Evolutionary conservation across 2,113 vertebrate genomes (phyloP), one percentile per base, ranked within the genome.

Genomic region (Catharus bicknelli): DNA sequence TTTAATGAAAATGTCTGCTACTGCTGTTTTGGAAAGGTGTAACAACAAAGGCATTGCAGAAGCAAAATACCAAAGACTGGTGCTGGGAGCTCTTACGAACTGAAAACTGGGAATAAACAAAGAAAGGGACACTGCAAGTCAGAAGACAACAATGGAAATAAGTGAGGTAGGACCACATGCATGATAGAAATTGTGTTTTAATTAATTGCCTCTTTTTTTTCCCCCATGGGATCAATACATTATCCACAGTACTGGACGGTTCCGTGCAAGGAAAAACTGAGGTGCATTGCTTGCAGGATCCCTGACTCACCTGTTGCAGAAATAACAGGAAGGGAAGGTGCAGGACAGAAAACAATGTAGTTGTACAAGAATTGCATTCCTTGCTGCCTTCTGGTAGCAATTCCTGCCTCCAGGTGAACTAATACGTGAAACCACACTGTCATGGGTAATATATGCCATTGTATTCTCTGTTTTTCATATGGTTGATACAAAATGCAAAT

Each of bases 261-360:
- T 18, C 8, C 0, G 0, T 4, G 2, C 19, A 26, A 13, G 42
- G 11, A 53, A 70, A 83, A 69, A 74, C 5, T 3, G 42, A 72
- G n/a, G 27, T 29, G 5, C 2, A 0, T 9, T 47, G 30, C 75
- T 63, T 42, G 58, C 30, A 87, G 48, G 40, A 30, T 79, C 38
- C 27, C 14, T 22, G 8, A 43, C 43, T 64, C 54, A 75, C 21
- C 20, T 43, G 26, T 45, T 80, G 47, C 15, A 81, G 47, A 67
- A 54, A 58, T 27, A 21, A 21, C 3, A 63, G 19, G 4, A 18
- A 76, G 12, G 8, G 23, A 93, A 74, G 11, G 11, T 21, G 7
- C 5, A 67, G 17, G 30, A 89, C n/a, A 4, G 29, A 70, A 95
- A 79, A 36, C 4, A 16, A 58, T 1, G 13, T 4, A 82, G 36